phyloP scores from a whole-genome alignment of 1,140 invertebrate species.

The Portunus trituberculatus region DNA sequence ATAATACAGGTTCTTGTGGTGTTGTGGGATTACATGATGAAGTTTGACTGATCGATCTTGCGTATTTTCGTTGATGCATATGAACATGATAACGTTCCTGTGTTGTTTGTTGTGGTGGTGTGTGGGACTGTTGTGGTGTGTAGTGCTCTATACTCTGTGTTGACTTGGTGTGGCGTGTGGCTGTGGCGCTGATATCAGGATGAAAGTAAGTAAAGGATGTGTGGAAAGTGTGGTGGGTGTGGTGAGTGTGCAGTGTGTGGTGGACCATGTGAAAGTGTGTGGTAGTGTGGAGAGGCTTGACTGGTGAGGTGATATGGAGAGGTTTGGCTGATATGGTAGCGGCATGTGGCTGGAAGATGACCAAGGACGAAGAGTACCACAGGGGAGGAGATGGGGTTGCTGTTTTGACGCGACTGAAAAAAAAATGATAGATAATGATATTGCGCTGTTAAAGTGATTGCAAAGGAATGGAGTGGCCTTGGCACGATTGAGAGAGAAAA shows the following conservation, averaged over 20 bases:
- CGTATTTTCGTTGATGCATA: no score
- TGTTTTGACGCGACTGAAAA: no score
- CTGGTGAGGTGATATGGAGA: not conserved
- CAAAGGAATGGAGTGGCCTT: no score
- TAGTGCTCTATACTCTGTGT: not conserved
- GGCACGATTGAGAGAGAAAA: no score
- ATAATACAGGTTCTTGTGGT: no score
- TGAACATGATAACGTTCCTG: no score
- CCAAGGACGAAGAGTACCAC: not conserved
- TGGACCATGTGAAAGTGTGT: not conserved
- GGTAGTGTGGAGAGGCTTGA: not conserved
- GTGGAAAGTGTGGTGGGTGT: conserved; percentile 10
- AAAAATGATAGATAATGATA: no score
- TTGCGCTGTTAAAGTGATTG: no score
- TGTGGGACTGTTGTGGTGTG: no score
- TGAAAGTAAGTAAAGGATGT: conserved; percentile 27
- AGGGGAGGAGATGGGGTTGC: not conserved
- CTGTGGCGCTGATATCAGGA: not conserved
- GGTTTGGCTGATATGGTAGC: not conserved
- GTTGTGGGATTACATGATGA: no score
- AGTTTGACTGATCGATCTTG: no score
- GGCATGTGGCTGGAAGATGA: not conserved
- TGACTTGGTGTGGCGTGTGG: not conserved
- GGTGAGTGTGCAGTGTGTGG: conserved; percentile 22
- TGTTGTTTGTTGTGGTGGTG: no score